Percentiles rank a stretch among this genome's conserved stretches.
Evolutionary conservation across 2,888 invertebrate genomes (phyloP).

Genomic region (Aproaerema taeniolella): DNA sequence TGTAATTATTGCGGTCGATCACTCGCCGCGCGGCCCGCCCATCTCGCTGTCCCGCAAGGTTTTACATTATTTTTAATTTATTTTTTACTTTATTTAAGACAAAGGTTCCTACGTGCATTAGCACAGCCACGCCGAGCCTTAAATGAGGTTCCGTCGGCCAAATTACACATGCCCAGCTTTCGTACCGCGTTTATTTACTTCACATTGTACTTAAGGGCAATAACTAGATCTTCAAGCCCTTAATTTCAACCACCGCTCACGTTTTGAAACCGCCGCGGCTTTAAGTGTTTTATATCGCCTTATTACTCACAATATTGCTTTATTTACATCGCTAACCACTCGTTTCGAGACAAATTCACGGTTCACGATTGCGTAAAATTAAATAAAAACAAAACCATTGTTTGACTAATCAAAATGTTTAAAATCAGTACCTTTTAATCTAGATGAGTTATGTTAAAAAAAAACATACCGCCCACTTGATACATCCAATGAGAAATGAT

Average conservation of each 20-base stretch:
- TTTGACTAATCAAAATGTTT: constrained; percentile 17
- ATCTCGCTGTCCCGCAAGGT: constrained; percentile 58
- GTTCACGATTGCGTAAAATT: not conserved
- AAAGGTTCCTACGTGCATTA: constrained; percentile 59
- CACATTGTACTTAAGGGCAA: constrained; percentile 74
- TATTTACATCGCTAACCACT: constrained; percentile 13
- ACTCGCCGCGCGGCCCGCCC: constrained; percentile 61
- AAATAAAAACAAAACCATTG: constrained; percentile 8
- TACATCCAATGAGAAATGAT: constrained; percentile 32
- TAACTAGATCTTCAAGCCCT: constrained; percentile 63
- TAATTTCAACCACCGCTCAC: constrained; percentile 58
- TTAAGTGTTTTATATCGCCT: constrained; percentile 47
- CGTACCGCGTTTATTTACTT: constrained; percentile 69
- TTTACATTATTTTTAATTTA: constrained; percentile 67
- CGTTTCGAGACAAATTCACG: not conserved
- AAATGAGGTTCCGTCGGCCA: constrained; percentile 71
- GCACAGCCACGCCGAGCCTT: constrained; percentile 52
- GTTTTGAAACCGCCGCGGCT: constrained; percentile 45
- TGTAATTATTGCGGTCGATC: constrained; percentile 63
- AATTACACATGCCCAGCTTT: constrained; percentile 64
- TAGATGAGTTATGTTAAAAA: constrained; percentile 25
- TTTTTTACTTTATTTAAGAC: constrained; percentile 63
- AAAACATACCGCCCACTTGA: constrained; percentile 35
- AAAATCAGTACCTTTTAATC: constrained; percentile 29
- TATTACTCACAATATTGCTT: constrained; percentile 38